Evolutionary conservation across 2,113 vertebrate species (phyloP), one percentile per base, ranked within the genome.

Genomic region (Brevimyrus niger): DNA sequence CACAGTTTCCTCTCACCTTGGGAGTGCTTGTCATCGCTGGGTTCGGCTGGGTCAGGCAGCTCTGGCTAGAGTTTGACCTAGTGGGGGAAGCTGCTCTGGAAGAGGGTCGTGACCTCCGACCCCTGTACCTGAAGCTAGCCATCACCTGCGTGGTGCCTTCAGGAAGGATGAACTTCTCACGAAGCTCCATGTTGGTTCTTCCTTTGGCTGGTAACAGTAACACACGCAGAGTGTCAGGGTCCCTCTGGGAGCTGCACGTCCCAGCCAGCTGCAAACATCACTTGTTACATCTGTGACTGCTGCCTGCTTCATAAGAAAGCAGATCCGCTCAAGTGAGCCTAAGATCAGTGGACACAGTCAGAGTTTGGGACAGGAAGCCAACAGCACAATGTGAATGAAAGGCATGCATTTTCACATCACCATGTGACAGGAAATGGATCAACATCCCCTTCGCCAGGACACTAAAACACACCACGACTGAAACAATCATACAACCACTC

Each of bases 111-210:
- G 98, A 99, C 88, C 97, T 96, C 0, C 98, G 97, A 65, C 98
- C 98, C 90, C 98, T 93, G 44, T 98, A 97, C 90, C 98, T 96
- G 95, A 99, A 99, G 89, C 97, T 97, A 23, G 98, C 96, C 97
- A 99, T 99, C 91, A 97, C 96, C 93, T 99, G 98, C 84, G 96
- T 97, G 93, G 97, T 95, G 51, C 98, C 98, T 9, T 99, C 98
- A 0, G 98, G 98, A 91, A 99, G 92, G 90, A 99, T 99, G 94
- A 99, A 99, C 95, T 99, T 99, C 91, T 99, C 98, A 0, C 98
- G 96, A 47, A 99, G 96, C 92, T 99, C 98, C 95, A 99, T 88
- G 0, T 99, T 99, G 11, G 98, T 99, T 90, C 98, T 96, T 90
- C 98, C 98, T 95, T 99, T 99, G 73, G 98, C 98, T 99, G 90